These are phyloP conservation scores for Oreochromis tanganicae DNA, from an alignment of 2,113 vertebrate genomes.

Conservation along the genomic window DNA sequence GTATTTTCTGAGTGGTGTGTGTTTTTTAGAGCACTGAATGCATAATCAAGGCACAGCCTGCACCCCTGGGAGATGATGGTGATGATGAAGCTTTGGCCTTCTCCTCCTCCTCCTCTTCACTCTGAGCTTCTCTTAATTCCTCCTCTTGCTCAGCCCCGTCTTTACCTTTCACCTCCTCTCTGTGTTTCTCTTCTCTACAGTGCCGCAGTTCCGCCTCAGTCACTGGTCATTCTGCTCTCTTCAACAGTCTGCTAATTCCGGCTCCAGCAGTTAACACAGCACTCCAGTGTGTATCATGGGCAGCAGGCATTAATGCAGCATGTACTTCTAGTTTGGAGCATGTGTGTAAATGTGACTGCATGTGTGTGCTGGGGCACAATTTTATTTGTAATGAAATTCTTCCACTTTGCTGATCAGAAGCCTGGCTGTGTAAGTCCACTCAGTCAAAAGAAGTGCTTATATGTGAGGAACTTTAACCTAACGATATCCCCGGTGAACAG, in stretches of 20 bases:
- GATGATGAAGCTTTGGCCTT: constrained; percentile 57
- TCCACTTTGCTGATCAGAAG: constrained; percentile 41
- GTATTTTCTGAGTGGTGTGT: constrained; percentile 49
- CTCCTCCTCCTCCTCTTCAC: constrained; percentile 4
- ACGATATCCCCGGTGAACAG: background rate
- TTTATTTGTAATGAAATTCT: constrained; percentile 30
- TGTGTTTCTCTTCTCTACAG: background rate
- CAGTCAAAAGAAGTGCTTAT: constrained; percentile 44
- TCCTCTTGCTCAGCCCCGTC: background rate
- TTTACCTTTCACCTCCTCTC: background rate
- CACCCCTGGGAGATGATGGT: constrained; percentile 49
- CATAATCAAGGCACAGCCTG: constrained; percentile 45
- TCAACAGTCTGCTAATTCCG: background rate
- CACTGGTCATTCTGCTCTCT: background rate
- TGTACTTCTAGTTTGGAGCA: background rate
- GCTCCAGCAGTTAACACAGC: background rate
- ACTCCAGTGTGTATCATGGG: background rate
- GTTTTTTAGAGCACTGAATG: constrained; percentile 50
- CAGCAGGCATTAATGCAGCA: background rate
- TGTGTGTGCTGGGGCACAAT: background rate
- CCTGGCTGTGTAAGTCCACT: constrained; percentile 7
- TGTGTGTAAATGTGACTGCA: background rate
- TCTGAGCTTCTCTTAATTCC: constrained; percentile 22
- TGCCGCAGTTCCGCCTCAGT: background rate
- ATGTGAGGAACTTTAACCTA: constrained; percentile 31